Conservation (phyloP, 2,113 vertebrate genomes). For the Xenopus borealis region DNA sequence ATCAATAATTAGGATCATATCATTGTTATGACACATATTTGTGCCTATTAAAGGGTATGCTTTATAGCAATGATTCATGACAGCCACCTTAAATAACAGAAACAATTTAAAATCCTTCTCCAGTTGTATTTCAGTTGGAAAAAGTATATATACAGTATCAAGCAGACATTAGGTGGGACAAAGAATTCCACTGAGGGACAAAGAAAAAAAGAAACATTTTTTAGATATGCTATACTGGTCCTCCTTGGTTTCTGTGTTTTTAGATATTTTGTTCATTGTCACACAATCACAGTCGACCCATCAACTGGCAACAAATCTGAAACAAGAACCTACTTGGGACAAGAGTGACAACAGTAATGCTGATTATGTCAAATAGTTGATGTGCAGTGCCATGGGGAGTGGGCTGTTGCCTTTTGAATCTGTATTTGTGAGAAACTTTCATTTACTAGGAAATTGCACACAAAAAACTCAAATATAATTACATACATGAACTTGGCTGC, state of each 20-base stretch:
- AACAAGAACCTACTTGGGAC: slow-evolving; percentile 16
- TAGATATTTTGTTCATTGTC: background rate
- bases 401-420: slow-evolving; percentile 11
- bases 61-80: no score
- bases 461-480: slow-evolving; percentile 7
- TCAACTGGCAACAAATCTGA: background rate
- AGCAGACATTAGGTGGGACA: no score
- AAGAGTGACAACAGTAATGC: slow-evolving; percentile 41
- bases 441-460: background rate
- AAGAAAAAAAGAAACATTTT: no score
- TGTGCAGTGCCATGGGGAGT: slow-evolving; percentile 20
- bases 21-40: no score
- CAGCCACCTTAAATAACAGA: no score
- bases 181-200: no score
- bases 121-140: no score
- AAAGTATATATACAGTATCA: no score
- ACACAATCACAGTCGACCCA: background rate
- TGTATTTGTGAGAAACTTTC: slow-evolving; percentile 20
- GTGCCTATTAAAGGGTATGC: no score
- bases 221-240: no score
- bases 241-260: background rate
- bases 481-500: slow-evolving; percentile 3
- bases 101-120: no score
- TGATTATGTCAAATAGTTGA: slow-evolving; percentile 44
- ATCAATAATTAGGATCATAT: no score